phyloP scores from a whole-genome alignment of 1,140 invertebrate genomes.

The Drosophila sproati region DNA sequence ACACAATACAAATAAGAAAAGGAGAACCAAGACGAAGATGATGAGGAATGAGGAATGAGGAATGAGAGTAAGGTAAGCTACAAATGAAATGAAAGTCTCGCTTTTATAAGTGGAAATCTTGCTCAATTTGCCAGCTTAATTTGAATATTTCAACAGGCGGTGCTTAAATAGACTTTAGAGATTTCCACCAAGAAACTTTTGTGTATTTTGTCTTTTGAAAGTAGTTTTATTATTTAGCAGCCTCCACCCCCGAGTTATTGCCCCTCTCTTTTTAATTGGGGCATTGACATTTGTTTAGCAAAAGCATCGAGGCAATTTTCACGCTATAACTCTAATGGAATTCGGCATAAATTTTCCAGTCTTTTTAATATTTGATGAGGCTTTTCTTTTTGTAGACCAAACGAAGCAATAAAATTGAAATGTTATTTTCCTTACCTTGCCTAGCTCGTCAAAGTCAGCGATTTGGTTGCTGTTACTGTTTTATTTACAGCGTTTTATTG shows the following conservation, averaged over 20 bases:
- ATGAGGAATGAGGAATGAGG: not conserved
- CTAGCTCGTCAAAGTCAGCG: slow-evolving; percentile 65
- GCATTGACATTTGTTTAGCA: slow-evolving; percentile 41
- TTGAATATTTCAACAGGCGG: slow-evolving; percentile 57
- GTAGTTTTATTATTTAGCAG: slow-evolving; percentile 50
- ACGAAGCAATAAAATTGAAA: slow-evolving; percentile 76
- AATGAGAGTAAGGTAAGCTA: slow-evolving; percentile 15
- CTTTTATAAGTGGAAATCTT: slow-evolving; percentile 60
- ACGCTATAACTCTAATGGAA: slow-evolving; percentile 82
- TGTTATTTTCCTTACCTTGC: slow-evolving; percentile 55
- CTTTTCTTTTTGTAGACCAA: slow-evolving; percentile 22
- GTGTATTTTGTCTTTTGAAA: slow-evolving; percentile 1
- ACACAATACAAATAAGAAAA: slow-evolving; percentile 2
- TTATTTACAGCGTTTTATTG: slow-evolving; percentile 57
- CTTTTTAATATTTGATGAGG: slow-evolving; percentile 68
- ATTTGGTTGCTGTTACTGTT: slow-evolving; percentile 40
- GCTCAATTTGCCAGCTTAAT: slow-evolving; percentile 53
- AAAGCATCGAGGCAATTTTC: slow-evolving; percentile 45
- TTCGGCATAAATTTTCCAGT: slow-evolving; percentile 73
- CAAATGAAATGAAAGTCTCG: slow-evolving; percentile 62
- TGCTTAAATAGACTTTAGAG: slow-evolving; percentile 65
- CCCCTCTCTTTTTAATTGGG: slow-evolving; percentile 41
- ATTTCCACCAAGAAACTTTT: slow-evolving; percentile 16
- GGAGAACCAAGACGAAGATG: slow-evolving; percentile 2
- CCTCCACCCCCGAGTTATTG: no score